Conservation (phyloP, 2,888 invertebrate species). For the Dynastes hyllus region DNA sequence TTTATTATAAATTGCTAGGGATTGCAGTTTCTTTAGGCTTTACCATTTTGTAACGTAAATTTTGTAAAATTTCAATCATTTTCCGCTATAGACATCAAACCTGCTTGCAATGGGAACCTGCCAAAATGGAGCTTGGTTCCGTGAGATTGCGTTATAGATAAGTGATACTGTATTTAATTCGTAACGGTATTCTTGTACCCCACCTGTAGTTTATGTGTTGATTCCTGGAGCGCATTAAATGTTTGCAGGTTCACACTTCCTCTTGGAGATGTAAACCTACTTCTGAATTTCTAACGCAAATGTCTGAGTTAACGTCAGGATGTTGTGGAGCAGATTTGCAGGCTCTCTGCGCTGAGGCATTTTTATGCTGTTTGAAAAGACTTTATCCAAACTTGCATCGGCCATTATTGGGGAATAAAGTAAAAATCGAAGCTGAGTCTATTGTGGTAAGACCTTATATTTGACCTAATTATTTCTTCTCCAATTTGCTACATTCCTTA, state of each 20-base stretch:
- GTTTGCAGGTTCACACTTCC: slow-evolving; percentile 70
- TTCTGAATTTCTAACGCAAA: slow-evolving; percentile 72
- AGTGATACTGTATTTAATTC: too few relatives aligned
- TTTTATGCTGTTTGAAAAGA: slow-evolving; percentile 81
- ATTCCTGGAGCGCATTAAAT: slow-evolving; percentile 6
- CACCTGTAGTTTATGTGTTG: background rate
- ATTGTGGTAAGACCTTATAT: slow-evolving; percentile 38
- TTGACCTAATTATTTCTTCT: background rate
- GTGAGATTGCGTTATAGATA: too few relatives aligned
- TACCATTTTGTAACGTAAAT: too few relatives aligned
- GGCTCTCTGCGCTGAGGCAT: slow-evolving; percentile 89
- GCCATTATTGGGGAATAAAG: slow-evolving; percentile 67
- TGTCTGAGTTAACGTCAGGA: slow-evolving; percentile 78
- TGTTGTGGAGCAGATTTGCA: slow-evolving; percentile 91
- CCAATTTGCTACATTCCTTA: too few relatives aligned
- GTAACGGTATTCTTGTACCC: too few relatives aligned
- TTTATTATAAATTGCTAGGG: too few relatives aligned
- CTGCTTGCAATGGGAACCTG: too few relatives aligned
- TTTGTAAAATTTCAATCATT: too few relatives aligned
- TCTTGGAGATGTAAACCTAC: slow-evolving; percentile 72
- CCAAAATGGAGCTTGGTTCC: too few relatives aligned
- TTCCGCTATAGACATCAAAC: too few relatives aligned
- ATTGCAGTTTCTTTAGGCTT: too few relatives aligned
- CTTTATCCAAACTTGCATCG: slow-evolving; percentile 89
- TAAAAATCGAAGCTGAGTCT: slow-evolving; percentile 44